Base-by-base conservation (phyloP, 2,888 invertebrate species). In the Ectobius pallidus region DNA sequence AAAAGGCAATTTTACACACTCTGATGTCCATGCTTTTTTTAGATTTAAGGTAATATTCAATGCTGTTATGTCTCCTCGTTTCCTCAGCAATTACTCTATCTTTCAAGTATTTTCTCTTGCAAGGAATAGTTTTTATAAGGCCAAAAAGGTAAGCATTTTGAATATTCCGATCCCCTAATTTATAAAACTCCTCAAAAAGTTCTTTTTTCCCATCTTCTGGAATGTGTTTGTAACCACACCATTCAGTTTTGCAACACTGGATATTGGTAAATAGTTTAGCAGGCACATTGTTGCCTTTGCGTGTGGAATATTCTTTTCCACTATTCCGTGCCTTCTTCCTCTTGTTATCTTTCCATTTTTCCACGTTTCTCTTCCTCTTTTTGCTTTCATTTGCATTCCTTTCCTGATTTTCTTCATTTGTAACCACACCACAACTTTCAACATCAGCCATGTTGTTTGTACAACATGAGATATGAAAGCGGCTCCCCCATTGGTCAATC, bases 261-360 rank as follows among this genome's bases (percentile, higher is more conserved):
- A 49, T 49, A n/a, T 49, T 49, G 49, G 49, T 49, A n/a, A 49
- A 49, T 49, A 18, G 11, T 49, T 49, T 49, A 49, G 49, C 49
- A 49, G 49, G 11, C 49, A 49, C n/a, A 14, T 9, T 9, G 6
- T 39, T 39, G 39, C 39, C 39, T 39, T 6, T 39, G 6, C 39
- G 39, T 39, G 39, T 39, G 14, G 14, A 9, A 39, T 39, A 39
- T 39, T 14, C 39, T 39, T 39, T 6, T 39, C 39, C 39, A 39
- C 39, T 39, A 14, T 39, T 39, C 14, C 39, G 6, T 39, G 39
- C 39, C 39, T 39, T 39, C 39, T 9, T 39, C 14, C 39, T 39
- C 7, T 39, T 39, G 14, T 39, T 39, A 14, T 39, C 39, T 39
- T 39, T 39, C 39, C 39, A 39, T 39, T 39, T 39, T 39, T 39